Evolutionary conservation across 1,140 invertebrate genomes (phyloP).

Genomic region (Scaptomyza montana): DNA sequence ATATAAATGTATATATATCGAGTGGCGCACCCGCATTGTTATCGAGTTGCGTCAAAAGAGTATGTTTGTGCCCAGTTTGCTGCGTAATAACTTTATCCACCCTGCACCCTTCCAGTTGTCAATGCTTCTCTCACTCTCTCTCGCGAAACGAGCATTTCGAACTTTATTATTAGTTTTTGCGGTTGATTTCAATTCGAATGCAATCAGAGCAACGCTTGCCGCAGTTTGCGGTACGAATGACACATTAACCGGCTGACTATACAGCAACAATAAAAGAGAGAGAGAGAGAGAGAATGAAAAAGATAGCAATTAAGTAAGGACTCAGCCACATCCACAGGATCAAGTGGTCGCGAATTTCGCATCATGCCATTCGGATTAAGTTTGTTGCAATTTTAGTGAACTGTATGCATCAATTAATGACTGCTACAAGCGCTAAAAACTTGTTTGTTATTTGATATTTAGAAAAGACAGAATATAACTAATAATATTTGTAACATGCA

Average conservation of each 20-base stretch:
- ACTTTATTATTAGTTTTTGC: conserved; percentile 74
- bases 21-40: conserved; percentile 58
- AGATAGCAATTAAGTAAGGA: no score
- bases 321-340: neutral
- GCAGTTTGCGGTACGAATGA: conserved; percentile 58
- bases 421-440: neutral
- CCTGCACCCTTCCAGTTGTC: no score
- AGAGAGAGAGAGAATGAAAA: neutral
- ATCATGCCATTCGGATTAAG: neutral
- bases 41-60: conserved; percentile 44
- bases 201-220: conserved; percentile 39
- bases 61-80: neutral
- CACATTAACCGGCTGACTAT: conserved; percentile 41
- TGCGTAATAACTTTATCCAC: neutral
- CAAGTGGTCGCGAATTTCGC: conserved; percentile 7
- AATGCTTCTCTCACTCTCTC: neutral
- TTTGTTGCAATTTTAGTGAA: neutral
- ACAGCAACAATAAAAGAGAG: neutral
- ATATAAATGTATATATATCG: conserved; percentile 19
- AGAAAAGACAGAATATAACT: no score
- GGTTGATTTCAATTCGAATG: conserved; percentile 59
- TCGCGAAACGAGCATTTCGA: conserved; percentile 28
- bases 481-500: no score
- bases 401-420: neutral
- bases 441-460: no score